Percentiles rank a stretch among this genome's conserved stretches.
Conservation (phyloP, 1,140 invertebrate genomes). For the Andrena cerasifolii region DNA sequence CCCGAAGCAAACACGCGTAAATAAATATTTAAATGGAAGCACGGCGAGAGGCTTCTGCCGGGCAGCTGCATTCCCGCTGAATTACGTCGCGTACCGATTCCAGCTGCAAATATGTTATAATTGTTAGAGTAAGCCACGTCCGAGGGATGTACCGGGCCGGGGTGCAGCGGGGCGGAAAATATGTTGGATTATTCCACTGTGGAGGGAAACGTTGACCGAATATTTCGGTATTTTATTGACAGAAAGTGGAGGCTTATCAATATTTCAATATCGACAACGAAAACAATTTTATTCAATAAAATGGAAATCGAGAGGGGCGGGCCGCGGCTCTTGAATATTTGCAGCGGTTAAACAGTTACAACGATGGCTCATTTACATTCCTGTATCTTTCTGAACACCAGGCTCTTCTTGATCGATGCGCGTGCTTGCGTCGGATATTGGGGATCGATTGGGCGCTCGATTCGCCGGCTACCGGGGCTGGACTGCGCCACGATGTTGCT, state of each 20-base stretch:
- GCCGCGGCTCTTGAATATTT: conserved; percentile 40
- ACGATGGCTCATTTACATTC: conserved; percentile 28
- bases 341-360: conserved; percentile 47
- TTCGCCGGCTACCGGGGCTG: not conserved
- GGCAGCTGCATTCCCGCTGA: not conserved
- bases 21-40: conserved; percentile 40
- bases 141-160: not conserved
- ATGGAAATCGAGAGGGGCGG: conserved; percentile 24
- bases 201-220: conserved; percentile 3
- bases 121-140: conserved; percentile 7
- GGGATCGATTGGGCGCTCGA: no score
- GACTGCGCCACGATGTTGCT: not conserved
- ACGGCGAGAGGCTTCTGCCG: not conserved
- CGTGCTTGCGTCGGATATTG: no score
- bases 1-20: not conserved
- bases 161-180: not conserved
- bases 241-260: conserved; percentile 48
- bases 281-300: conserved; percentile 56
- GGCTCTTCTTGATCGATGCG: no score
- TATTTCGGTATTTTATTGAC: conserved; percentile 43
- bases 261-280: conserved; percentile 50
- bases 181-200: not conserved
- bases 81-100: not conserved
- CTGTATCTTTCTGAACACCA: conserved; percentile 26
- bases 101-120: not conserved